Base-by-base conservation (phyloP, 2,797 vertebrate genomes). In the Gymnopithys bicolor region DNA sequence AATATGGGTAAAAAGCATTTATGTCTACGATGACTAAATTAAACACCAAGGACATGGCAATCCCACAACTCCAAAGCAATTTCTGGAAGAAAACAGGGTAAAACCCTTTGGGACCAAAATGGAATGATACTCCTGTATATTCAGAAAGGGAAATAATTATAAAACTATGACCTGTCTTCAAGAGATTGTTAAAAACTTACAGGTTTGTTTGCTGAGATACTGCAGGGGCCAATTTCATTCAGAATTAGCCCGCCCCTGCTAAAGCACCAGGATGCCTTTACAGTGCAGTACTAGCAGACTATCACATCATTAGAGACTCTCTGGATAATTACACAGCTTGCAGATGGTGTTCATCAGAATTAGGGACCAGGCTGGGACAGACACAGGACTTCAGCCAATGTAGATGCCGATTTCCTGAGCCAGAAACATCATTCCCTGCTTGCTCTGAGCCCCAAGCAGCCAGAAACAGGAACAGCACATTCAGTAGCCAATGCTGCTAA, bases 121-220 rank as follows among this genome's bases (percentile, higher is more conserved):
- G 15, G 60, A 73, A 64, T 10, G 30, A 85, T 19, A 60, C 27
- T 89, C 39, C 37, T 1, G 1, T 27, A 39, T 45, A 87, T 52
- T 46, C 46, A 45, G 79, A 87, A 49, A 85, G 4, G 0, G 68
- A 82, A 58, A 63, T 68, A 85, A 94, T 87, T 87, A 92, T 6
- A 83, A 91, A 91, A 49, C 52, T 76, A 68, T 18, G 53, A 77
- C 53, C 24, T 43, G 35, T 30, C 75, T 68, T 83, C 79, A 56
- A 58, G 76, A 64, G 87, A 39, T 89, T 82, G 87, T 89, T 93
- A 96, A 77, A 87, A 94, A 91, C 68, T 89, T 77, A 86, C 76
- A 88, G 73, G 53, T 80, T 82, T 64, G 71, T 58, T 93, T 5
- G 5, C 64, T 60, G 53, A 64, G 79, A 25, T 77, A 70, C 78